Conservation (phyloP, 1,140 invertebrate species). For the Macrobrachium rosenbergii region DNA sequence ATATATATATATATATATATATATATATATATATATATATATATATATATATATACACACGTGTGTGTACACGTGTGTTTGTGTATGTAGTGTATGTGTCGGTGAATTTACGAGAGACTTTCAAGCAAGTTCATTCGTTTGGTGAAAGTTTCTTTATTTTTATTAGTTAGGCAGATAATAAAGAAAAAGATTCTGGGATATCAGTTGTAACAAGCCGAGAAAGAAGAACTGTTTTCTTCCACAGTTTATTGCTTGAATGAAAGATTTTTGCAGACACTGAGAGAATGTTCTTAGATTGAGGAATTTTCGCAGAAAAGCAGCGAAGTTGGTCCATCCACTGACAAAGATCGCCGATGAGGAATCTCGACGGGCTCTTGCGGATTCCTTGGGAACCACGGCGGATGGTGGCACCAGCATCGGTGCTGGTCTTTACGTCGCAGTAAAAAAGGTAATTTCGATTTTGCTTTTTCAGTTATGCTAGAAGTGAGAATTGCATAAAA, state of each 20-base stretch:
- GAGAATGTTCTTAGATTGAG: too few species aligned
- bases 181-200: background rate
- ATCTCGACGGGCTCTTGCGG: conserved; percentile 19
- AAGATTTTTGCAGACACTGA: too few species aligned
- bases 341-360: background rate
- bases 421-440: conserved; percentile 23
- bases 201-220: too few species aligned
- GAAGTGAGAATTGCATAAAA: too few species aligned
- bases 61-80: background rate
- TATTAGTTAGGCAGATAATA: background rate
- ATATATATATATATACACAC: too few species aligned
- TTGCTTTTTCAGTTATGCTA: too few species aligned
- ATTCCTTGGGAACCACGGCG: conserved; percentile 31
- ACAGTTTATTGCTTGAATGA: too few species aligned
- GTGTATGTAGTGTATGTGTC: too few species aligned
- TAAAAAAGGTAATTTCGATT: conserved; percentile 2
- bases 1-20: conserved; percentile 4
- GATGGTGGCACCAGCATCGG: conserved; percentile 49
- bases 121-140: too few species aligned
- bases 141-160: background rate
- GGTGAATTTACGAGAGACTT: too few species aligned
- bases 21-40: conserved; percentile 2
- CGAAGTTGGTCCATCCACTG: conserved; percentile 20
- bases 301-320: conserved; percentile 15
- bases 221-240: too few species aligned